Evolutionary conservation across 2,113 vertebrate genomes (phyloP).

Genomic region (Gnathonemus echidnorhynchus): DNA sequence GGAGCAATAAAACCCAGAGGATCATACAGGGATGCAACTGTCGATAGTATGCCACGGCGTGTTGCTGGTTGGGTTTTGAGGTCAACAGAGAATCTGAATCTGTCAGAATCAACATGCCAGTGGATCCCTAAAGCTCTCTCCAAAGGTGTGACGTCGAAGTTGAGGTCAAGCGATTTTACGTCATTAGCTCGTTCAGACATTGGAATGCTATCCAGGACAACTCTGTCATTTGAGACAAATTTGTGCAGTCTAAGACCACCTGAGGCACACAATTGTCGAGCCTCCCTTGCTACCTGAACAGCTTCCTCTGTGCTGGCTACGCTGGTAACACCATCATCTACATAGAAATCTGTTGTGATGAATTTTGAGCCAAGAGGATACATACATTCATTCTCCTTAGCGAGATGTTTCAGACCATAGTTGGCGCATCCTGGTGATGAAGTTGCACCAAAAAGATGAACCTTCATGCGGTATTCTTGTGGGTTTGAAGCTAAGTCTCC

Average conservation of each 20-base stretch:
- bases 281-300: not conserved
- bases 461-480: too few species aligned
- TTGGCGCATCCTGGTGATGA: too few species aligned
- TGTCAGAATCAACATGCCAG: slow-evolving; percentile 11
- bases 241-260: slow-evolving; percentile 13
- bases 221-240: slow-evolving; percentile 1
- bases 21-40: slow-evolving; percentile 17
- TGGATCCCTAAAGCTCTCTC: slow-evolving; percentile 5
- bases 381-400: too few species aligned
- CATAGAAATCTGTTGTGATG: slow-evolving; percentile 6
- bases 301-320: not conserved
- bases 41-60: slow-evolving; percentile 10
- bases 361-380: not conserved
- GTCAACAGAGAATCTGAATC: not conserved
- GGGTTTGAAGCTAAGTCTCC: too few species aligned
- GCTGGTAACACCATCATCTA: slow-evolving; percentile 11
- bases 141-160: not conserved
- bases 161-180: too few species aligned
- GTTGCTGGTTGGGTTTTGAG: slow-evolving; percentile 19
- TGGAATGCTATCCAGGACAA: slow-evolving; percentile 9
- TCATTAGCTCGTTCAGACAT: not conserved
- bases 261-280: not conserved
- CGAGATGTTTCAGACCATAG: too few species aligned
- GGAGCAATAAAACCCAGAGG: slow-evolving; percentile 21
- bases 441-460: too few species aligned